Base-by-base conservation (phyloP, 2,888 invertebrate species). In the Pollenia griseotomentosa region DNA sequence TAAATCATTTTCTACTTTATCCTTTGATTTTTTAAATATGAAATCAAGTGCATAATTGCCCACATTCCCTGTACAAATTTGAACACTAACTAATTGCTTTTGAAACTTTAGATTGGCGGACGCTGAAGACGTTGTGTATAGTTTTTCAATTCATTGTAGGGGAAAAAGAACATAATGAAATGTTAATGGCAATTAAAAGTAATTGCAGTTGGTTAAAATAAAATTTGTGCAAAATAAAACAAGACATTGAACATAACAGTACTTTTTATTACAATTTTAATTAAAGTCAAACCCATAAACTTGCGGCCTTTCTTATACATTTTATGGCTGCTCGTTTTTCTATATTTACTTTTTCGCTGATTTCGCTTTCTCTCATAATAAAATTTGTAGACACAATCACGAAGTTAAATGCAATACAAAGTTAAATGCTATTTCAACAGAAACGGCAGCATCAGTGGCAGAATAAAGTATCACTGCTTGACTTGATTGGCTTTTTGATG, bases 41-140 rank as follows among this genome's bases (percentile, higher is more conserved):
- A 81, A 77, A 77, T 83, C 70, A 83, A 70, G 63, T 70, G 70
- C 55, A 77, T 83, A 77, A 70, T 77, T 83, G 75, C 61, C 33
- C 33, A 44, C 55, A 77, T 83, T 63, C 19, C 70, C 61, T 40
- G 42, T 59, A 48, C 14, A 71, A 57, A 77, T 57, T 65, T 57
- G 10, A 19, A 65, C 65, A 63, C 48, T 53, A 77, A 51, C 33
- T 70, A 83, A 63, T 83, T 77, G 53, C 46, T 77, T 61, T 61
- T 14, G 0, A 33, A 68, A 57, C 46, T 44, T 55, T 44, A 7
- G 23, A 8, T 12, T 14, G 16, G 23, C 14, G 10, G 33, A 33
- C 33, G 4, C 2, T 33, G 33, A 46, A 68, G 63, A 51, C 40
- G 19, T 44, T 44, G 11, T 11, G 11, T 66, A 11, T 6, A 33